phyloP scores from a whole-genome alignment of 1,140 invertebrate species.

The Bombus confusus region DNA sequence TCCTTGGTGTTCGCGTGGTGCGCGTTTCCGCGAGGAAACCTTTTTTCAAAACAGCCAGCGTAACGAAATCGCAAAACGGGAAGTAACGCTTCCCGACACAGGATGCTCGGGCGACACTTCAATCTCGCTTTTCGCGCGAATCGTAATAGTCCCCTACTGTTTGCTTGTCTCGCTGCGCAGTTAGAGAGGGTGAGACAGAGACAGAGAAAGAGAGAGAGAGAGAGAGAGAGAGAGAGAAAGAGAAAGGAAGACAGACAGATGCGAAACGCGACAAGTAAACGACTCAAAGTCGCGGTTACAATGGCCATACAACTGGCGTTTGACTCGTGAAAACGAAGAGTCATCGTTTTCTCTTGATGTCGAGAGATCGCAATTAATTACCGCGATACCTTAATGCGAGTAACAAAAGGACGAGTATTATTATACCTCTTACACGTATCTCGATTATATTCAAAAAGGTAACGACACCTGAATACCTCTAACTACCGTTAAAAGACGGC shows the following conservation, averaged over 20 bases:
- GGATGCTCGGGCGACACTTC: slow-evolving; percentile 15
- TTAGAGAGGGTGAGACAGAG: background rate
- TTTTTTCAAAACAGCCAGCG: background rate
- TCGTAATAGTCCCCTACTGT: slow-evolving; percentile 16
- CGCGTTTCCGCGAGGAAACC: slow-evolving; percentile 25
- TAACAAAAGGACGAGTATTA: background rate
- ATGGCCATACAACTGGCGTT: background rate
- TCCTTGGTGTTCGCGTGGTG: slow-evolving; percentile 1
- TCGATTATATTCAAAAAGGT: background rate
- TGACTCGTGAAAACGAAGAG: background rate
- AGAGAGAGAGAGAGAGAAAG: background rate
- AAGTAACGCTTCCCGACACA: background rate
- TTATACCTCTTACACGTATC: background rate
- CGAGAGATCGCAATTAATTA: slow-evolving; percentile 31
- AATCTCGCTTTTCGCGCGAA: slow-evolving; percentile 33
- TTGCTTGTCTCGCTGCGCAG: background rate
- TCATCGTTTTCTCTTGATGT: background rate
- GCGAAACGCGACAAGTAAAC: background rate
- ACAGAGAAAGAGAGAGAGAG: background rate
- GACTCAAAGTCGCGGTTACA: background rate
- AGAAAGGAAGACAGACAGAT: background rate
- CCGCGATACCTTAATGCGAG: slow-evolving; percentile 5
- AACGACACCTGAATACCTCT: background rate
- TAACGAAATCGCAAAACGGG: slow-evolving; percentile 2
- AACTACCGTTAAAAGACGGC: background rate